Base-by-base conservation (phyloP, 2,797 vertebrate genomes). In the Chrysolophus pictus region DNA sequence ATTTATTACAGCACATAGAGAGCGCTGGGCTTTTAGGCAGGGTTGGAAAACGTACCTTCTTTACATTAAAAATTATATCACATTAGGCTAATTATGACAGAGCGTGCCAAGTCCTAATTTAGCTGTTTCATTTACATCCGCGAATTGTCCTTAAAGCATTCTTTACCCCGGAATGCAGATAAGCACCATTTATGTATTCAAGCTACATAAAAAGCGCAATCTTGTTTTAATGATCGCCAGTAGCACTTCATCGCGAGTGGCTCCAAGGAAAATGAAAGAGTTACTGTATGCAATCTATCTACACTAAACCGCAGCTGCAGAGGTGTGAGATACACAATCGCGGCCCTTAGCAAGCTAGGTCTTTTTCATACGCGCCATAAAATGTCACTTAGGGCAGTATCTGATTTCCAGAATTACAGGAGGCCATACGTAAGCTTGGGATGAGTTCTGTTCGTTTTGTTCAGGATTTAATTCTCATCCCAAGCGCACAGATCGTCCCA, bases 1-100 rank as follows among this genome's bases (percentile, higher is more conserved):
- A 97, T 98, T 98, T 98, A 97, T 97, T 97, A 96, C 95, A 97
- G 97, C 88, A 74, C 95, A 92, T 91, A 95, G 95, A 96, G 96
- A 96, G 97, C 18, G 15, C 73, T 26, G 15, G 78, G 90, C 91
- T 97, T 97, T 97, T 97, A 95, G 94, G 70, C 91, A 88, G 93
- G 91, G 92, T 96, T 97, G 97, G 95, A 95, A 97, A 97, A 97
- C 44, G 91, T 79, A 93, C 91, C 91, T 96, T 97, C 94, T 96
- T 97, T 95, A 93, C 35, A 19, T 97, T 96, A 97, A 97, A 97
- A 96, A 97, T 96, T 90, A 84, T 96, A 97, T 97, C 96, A 91
- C 71, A 71, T 96, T 95, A 97, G 87, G 94, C 91, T 97, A 97
- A 97, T 89, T 93, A 96, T 92, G 95, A 77, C 87, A 1, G 14